Base-by-base conservation (phyloP, 2,113 vertebrate species). In the Alligator mississippiensis region DNA sequence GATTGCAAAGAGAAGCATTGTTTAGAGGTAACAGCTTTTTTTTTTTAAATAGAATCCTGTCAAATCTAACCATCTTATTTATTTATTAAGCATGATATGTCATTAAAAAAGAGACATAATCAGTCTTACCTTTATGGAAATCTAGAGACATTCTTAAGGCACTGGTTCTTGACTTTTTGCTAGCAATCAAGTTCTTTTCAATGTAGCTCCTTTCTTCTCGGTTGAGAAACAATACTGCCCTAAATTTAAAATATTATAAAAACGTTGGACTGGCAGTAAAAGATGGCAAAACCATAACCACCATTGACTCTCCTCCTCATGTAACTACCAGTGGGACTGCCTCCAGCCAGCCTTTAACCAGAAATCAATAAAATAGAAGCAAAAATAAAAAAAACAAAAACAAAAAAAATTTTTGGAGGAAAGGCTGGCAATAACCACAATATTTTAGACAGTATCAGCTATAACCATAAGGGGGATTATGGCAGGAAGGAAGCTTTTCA, bases 61-160 rank as follows among this genome's bases (percentile, higher is more conserved):
- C 27, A 21, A 87, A 86, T 34, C 54, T 58, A 86, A 34, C 5
- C 6, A 0, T 17, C 64, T 72, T 74, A 38, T 22, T 25, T 74
- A 15, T 22, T 74, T 38, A 74, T 90, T 90, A 79, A 78, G 72
- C 66, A 1, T 27, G 77, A 59, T 3, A 30, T 0, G n/a, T 11
- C 83, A 89, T 18, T 1, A 9, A 79, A 80, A 38, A 2, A 14
- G 89, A 17, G 38, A 72, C 21, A 68, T 68, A 19, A 38, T 76
- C 92, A 34, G 66, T 80, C 90, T 28, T 96, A 99, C 99, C 99
- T 99, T 99, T 99, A 85, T 95, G 98, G 94, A 99, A 99, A 83
- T 99, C 99, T n/a, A 98, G 97, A 93, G 99, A 98, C 92, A 99
- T 97, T 94, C 98, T 98, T 93, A 99, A 97, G 77, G 98, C 98